Base-by-base conservation (phyloP, 2,888 invertebrate species). In the Eilema caniola region DNA sequence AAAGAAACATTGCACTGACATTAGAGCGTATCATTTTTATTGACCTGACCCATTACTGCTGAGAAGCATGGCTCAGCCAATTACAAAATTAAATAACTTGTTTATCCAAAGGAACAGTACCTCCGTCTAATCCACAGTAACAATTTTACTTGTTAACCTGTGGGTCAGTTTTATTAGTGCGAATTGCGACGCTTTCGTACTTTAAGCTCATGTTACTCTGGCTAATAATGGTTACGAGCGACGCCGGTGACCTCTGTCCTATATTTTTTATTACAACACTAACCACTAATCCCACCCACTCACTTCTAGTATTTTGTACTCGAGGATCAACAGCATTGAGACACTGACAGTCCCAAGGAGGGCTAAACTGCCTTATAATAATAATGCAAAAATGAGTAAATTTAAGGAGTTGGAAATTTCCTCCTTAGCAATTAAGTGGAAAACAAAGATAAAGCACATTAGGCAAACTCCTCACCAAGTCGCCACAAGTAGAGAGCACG, bases 101-200 rank as follows among this genome's bases (percentile, higher is more conserved):
- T 25, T 53, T 69, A 65, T 67, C 68, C 61, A 70, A 56, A 69
- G 64, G 61, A 56, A 61, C 47, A 56, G 70, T 74, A 71, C 71
- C 60, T n/a, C 1, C 16, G 16, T 20, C 28, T 65, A 69, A 61
- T 69, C 53, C 57, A 31, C 63, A 63, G 61, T 62, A 62, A 69
- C 66, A 69, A 73, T 71, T 66, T 62, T 23, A 37, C 67, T 71
- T 61, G 70, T 75, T 79, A 71, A 79, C 80, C 82, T 62, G 53
- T 60, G 57, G 74, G 80, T 72, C 72, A 79, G 62, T 67, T 70
- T 64, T 73, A 68, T 74, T 66, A 72, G 66, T 59, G 67, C 65
- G 62, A 69, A 72, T 62, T 59, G 67, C 65, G 64, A 69, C 62
- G 70, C 67, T 72, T 74, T 69, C 60, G 63, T 69, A 62, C 64